These are phyloP conservation scores for Aricia artaxerxes DNA, from an alignment of 2,888 invertebrate genomes.

Conservation along the genomic window DNA sequence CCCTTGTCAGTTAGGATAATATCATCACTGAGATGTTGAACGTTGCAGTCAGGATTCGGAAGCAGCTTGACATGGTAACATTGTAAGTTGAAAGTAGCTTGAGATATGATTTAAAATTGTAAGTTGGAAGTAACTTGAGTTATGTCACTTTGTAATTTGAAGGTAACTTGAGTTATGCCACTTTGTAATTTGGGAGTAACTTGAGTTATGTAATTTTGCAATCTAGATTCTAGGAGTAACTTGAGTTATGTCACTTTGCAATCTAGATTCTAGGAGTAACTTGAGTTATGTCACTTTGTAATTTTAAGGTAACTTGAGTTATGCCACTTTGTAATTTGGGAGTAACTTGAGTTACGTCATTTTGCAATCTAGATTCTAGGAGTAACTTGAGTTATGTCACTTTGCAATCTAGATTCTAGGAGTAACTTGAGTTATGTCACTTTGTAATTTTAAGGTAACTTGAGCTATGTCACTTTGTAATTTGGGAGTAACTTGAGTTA, in stretches of 20 bases:
- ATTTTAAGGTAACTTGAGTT: too few relatives aligned
- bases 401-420: too few relatives aligned
- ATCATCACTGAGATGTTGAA: neutral
- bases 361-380: too few relatives aligned
- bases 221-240: fast-evolving
- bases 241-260: too few relatives aligned
- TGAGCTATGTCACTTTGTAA: too few relatives aligned
- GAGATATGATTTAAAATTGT: too few relatives aligned
- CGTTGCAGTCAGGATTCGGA: neutral
- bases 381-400: too few relatives aligned
- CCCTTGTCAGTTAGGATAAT: too few relatives aligned
- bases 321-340: neutral
- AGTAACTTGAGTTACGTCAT: neutral
- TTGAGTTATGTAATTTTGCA: neutral
- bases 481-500: neutral
- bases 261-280: neutral
- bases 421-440: neutral
- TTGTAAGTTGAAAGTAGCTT: too few relatives aligned
- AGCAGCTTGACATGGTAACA: too few relatives aligned
- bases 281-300: neutral
- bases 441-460: too few relatives aligned
- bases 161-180: too few relatives aligned
- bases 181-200: neutral
- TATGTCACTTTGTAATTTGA: neutral
- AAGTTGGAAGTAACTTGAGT: neutral